Conservation (phyloP, 2,888 invertebrate genomes). For the Strigamia crassipes region DNA sequence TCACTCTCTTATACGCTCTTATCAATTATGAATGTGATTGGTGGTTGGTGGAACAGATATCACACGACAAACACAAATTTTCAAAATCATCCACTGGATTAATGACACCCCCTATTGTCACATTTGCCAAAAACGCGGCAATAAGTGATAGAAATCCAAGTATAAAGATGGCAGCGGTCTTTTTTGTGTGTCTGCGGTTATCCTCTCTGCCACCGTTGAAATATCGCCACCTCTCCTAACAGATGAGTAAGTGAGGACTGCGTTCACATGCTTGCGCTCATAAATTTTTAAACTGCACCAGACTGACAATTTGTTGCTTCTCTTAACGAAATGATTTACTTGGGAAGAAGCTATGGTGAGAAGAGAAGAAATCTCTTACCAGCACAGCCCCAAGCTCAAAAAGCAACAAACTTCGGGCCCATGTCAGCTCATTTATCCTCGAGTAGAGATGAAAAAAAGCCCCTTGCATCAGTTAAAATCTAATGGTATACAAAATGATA, state of each 20-base stretch:
- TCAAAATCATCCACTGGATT: too few relatives aligned
- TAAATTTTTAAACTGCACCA: conserved; percentile 42
- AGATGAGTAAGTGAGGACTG: conserved; percentile 32
- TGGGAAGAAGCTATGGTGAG: conserved; percentile 14
- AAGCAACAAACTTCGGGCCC: conserved; percentile 19
- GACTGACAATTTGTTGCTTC: conserved; percentile 37
- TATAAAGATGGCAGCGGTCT: not conserved
- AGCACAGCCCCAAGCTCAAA: not conserved
- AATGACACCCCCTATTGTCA: too few relatives aligned
- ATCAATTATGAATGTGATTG: too few relatives aligned
- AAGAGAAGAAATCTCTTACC: conserved; percentile 17
- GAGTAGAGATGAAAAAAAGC: not conserved
- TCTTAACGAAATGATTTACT: conserved; percentile 33
- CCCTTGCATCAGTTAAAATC: conserved; percentile 29
- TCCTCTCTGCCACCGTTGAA: conserved; percentile 2
- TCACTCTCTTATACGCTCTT: too few relatives aligned
- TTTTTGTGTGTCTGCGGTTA: conserved; percentile 16
- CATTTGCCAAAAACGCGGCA: too few relatives aligned
- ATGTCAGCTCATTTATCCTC: conserved; percentile 28
- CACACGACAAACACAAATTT: too few relatives aligned
- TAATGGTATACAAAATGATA: conserved; percentile 25
- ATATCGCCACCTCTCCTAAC: conserved; percentile 25
- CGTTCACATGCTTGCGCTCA: conserved; percentile 27
- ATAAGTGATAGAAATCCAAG: not conserved
- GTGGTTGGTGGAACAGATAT: too few relatives aligned